Evolutionary conservation across 2,888 invertebrate species (phyloP).

Genomic region (Hemithea aestivaria): DNA sequence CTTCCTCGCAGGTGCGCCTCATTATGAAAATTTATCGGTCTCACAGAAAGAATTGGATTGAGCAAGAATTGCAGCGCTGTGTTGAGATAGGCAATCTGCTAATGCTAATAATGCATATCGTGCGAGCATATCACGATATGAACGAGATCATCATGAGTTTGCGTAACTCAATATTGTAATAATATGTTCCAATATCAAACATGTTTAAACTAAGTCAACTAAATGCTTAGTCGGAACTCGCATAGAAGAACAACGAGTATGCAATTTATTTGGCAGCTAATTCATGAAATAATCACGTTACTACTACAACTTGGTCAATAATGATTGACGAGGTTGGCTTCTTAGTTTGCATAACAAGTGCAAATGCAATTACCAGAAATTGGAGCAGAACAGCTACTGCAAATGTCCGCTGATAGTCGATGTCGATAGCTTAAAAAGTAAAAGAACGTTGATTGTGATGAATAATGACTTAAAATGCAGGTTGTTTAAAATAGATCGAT

Average conservation of each 20-base stretch:
- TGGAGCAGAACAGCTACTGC: slow-evolving; percentile 53
- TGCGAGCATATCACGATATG: slow-evolving; percentile 15
- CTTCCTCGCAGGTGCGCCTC: not conserved
- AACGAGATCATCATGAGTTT: slow-evolving; percentile 19
- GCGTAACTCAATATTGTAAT: slow-evolving; percentile 11
- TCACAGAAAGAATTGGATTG: slow-evolving; percentile 12
- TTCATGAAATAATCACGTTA: slow-evolving; percentile 54
- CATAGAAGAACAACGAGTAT: slow-evolving; percentile 22
- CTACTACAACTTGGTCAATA: slow-evolving; percentile 46
- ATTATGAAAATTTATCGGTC: slow-evolving; percentile 8
- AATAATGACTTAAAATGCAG: no score
- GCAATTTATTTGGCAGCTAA: slow-evolving; percentile 31
- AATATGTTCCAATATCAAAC: slow-evolving; percentile 13
- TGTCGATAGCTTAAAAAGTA: slow-evolving; percentile 6
- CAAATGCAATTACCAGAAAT: slow-evolving; percentile 59
- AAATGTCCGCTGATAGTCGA: slow-evolving; percentile 41
- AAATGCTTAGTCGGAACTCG: not conserved
- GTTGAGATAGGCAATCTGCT: slow-evolving; percentile 14
- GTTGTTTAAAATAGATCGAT: not conserved
- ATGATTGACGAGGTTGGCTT: slow-evolving; percentile 45
- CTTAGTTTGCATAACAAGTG: slow-evolving; percentile 58
- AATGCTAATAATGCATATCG: slow-evolving; percentile 13
- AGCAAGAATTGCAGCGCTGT: slow-evolving; percentile 13
- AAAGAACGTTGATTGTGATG: no score
- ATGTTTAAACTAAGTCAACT: slow-evolving; percentile 14